Evolutionary conservation across 2,113 vertebrate genomes (phyloP), one percentile per base, ranked within the genome.

Genomic region (Otus sunia): DNA sequence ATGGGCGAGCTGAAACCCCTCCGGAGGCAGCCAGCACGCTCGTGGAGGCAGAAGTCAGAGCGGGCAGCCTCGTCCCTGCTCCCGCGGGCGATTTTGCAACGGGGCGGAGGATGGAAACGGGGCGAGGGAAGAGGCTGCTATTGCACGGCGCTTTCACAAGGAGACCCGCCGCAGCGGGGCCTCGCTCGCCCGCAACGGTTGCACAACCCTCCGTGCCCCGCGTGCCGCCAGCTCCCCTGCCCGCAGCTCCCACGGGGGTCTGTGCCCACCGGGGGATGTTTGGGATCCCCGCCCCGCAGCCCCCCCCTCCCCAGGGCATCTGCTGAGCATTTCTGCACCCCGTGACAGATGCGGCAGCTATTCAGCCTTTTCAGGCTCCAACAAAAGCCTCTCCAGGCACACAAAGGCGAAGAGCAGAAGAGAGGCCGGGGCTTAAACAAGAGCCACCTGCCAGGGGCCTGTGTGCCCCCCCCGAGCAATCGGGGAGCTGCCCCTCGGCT

Each of bases 331-430:
- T 96, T 94, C 91, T 89, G 95, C 62, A n/a, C 64, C 80, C 13
- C 69, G 43, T 43, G 86, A 98, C 98, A 98, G 98, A 98, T 98
- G 98, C 96, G 74, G 97, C 97, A 86, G 95, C 98, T 97, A 98
- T 98, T 98, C 97, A 98, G 92, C 95, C 93, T 95, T 98, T 97
- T 97, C 96, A 97, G 86, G 94, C 87, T 37, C 78, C 93, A 94
- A 99, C 98, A 99, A 99, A 98, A 97, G 97, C 96, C 94, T 94
- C 97, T 94, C 71, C 80, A 95, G 58, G 77, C 93, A 39, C 96
- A 98, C 98, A 98, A 98, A 98, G 95, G 90, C 95, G 27, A 94
- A 86, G 95, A 91, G 96, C 93, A 94, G 76, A 49, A 96, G 88
- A 97, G 93, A 75, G 36, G 94, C 93, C 89, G 6, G 18, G 79